A percentile compares a stretch with the other conserved stretches of the same genome.
Evolutionary conservation across 2,888 invertebrate species (phyloP).

Genomic region (Rhyacophila evoluta): DNA sequence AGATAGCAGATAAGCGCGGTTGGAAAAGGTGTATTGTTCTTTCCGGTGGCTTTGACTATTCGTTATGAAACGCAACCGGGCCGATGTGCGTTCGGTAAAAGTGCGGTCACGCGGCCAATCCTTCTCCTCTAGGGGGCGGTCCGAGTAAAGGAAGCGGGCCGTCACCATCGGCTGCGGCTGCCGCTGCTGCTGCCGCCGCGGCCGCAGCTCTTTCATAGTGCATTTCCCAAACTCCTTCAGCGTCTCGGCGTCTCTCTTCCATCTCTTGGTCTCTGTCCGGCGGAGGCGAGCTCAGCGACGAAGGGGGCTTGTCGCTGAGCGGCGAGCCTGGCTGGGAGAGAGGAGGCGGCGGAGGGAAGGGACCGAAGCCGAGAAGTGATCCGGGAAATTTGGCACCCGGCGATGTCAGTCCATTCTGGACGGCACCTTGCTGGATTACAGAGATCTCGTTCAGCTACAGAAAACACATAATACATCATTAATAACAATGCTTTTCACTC

Average conservation of each 20-base stretch:
- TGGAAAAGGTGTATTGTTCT: conserved; percentile 22
- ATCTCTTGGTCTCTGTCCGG: conserved; percentile 60
- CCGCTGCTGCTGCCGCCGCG: conserved; percentile 60
- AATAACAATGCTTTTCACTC: background rate
- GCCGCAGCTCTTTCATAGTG: conserved; percentile 62
- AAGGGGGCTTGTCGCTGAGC: conserved; percentile 62
- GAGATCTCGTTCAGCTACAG: conserved; percentile 84
- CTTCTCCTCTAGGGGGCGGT: conserved; percentile 77
- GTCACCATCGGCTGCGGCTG: conserved; percentile 63
- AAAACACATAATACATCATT: conserved; percentile 6
- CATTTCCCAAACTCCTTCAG: conserved; percentile 58
- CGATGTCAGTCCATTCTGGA: conserved; percentile 74
- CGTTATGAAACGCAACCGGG: conserved; percentile 24
- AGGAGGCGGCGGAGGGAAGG: conserved; percentile 65
- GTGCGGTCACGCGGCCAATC: conserved; percentile 78
- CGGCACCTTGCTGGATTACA: conserved; percentile 80
- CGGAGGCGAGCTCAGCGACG: conserved; percentile 67
- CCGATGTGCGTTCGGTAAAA: conserved; percentile 24
- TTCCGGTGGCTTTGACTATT: conserved; percentile 2
- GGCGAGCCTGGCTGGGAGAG: conserved; percentile 70
- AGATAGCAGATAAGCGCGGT: background rate
- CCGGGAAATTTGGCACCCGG: conserved; percentile 79
- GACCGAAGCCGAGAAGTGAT: conserved; percentile 81
- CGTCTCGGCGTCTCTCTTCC: conserved; percentile 56
- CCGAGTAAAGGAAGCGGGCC: conserved; percentile 72